Conservation (phyloP, 2,888 invertebrate genomes). For the Lagria hirta region DNA sequence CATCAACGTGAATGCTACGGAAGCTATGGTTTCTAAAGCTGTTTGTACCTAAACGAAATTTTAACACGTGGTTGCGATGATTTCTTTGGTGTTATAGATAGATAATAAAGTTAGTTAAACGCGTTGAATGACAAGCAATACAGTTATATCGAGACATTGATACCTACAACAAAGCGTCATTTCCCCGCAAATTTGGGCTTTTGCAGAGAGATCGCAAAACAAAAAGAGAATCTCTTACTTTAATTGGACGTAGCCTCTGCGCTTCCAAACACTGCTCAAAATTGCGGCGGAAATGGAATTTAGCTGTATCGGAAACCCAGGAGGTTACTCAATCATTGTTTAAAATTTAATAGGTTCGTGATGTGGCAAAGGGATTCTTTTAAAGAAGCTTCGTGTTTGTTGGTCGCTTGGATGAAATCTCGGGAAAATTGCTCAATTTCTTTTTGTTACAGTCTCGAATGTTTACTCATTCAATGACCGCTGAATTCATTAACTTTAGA, state of each 20-base stretch:
- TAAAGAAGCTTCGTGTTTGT: constrained; percentile 10
- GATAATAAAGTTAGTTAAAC: constrained; percentile 19
- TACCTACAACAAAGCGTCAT: constrained; percentile 18
- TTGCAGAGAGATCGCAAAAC: constrained; percentile 7
- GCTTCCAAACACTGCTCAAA: constrained; percentile 17
- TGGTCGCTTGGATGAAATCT: constrained; percentile 13
- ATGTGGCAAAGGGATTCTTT: constrained; percentile 19
- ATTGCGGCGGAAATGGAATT: constrained; percentile 37
- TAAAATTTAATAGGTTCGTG: constrained; percentile 40
- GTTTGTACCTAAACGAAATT: constrained; percentile 12
- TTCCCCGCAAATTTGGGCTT: constrained; percentile 22
- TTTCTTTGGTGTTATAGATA: constrained; percentile 16
- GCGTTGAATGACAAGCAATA: constrained; percentile 2
- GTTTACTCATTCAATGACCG: constrained; percentile 30
- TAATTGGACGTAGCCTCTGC: constrained; percentile 23
- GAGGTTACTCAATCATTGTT: constrained; percentile 44
- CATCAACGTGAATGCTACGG: too few relatives aligned
- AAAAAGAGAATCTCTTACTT: constrained; percentile 21
- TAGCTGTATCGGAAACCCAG: constrained; percentile 37
- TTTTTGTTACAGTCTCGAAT: constrained; percentile 13
- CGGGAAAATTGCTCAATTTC: constrained; percentile 14
- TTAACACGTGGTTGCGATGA: constrained; percentile 9
- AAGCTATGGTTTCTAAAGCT: constrained; percentile 6
- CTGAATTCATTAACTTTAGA: constrained; percentile 33
- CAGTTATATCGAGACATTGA: constrained; percentile 7